Evolutionary conservation across 2,797 vertebrate genomes (phyloP).

Genomic region (Spea hammondii): DNA sequence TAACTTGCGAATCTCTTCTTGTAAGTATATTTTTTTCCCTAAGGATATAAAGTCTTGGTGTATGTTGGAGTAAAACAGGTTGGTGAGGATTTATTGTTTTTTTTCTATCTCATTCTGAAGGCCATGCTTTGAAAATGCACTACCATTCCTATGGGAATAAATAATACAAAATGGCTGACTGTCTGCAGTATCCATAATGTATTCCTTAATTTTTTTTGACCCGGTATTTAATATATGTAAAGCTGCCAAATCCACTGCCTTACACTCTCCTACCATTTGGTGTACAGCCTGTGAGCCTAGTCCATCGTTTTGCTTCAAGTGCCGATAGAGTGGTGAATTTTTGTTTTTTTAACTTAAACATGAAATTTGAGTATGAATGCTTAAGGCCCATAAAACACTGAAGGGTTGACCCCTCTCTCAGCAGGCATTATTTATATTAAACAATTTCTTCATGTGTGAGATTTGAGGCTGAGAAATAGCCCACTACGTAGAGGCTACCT

Average conservation of each 20-base stretch:
- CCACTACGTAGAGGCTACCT: neutral
- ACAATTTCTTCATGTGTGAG: no score
- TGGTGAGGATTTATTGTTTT: neutral
- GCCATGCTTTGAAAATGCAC: conserved; percentile 15
- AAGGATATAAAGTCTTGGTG: neutral
- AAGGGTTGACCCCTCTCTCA: neutral
- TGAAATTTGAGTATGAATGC: neutral
- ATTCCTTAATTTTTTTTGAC: neutral
- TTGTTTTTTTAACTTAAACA: neutral
- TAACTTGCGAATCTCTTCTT: neutral
- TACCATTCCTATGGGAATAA: conserved; percentile 8
- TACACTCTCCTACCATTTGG: conserved; percentile 2
- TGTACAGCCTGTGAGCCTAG: neutral
- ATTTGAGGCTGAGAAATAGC: neutral
- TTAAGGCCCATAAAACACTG: neutral
- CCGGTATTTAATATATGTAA: neutral
- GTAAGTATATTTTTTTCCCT: neutral
- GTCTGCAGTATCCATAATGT: neutral
- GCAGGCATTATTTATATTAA: neutral
- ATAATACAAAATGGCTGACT: neutral
- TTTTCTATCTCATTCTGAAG: neutral
- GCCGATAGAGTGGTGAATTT: neutral
- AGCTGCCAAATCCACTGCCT: conserved; percentile 45
- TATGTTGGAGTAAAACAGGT: neutral
- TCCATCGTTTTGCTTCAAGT: neutral